phyloP scores from a whole-genome alignment of 2,888 invertebrate genomes.

The Rhamphomyia laevipes region DNA sequence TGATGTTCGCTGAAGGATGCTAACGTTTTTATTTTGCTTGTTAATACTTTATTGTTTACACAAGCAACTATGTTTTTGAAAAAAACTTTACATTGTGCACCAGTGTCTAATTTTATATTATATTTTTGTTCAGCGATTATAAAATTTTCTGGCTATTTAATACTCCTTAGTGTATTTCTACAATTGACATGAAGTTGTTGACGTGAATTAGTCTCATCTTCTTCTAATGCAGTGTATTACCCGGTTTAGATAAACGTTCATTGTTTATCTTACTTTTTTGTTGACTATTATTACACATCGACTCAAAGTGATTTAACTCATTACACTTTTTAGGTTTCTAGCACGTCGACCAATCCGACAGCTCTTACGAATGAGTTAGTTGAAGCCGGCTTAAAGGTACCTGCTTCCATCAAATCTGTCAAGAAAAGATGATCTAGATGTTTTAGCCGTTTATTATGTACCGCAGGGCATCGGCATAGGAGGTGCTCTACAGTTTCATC shows the following conservation, averaged over 20 bases:
- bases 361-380: too few species aligned
- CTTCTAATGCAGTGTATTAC: neutral
- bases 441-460: too few species aligned
- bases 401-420: too few species aligned
- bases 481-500: too few species aligned
- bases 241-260: neutral
- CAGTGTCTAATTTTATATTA: neutral
- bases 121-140: neutral
- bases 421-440: too few species aligned
- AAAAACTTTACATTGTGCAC: neutral
- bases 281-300: neutral
- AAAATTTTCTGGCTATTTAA: neutral
- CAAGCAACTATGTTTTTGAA: neutral
- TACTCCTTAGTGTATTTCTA: neutral
- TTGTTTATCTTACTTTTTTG: neutral
- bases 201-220: neutral
- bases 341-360: too few species aligned
- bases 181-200: neutral
- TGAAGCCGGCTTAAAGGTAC: too few species aligned
- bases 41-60: neutral
- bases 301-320: constrained; percentile 1
- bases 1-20: neutral
- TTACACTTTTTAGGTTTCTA: constrained; percentile 2
- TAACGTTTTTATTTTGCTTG: neutral
- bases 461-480: too few species aligned